Evolutionary conservation across 2,113 vertebrate species (phyloP), one percentile per base, ranked within the genome.

Genomic region (Redunca redunca): DNA sequence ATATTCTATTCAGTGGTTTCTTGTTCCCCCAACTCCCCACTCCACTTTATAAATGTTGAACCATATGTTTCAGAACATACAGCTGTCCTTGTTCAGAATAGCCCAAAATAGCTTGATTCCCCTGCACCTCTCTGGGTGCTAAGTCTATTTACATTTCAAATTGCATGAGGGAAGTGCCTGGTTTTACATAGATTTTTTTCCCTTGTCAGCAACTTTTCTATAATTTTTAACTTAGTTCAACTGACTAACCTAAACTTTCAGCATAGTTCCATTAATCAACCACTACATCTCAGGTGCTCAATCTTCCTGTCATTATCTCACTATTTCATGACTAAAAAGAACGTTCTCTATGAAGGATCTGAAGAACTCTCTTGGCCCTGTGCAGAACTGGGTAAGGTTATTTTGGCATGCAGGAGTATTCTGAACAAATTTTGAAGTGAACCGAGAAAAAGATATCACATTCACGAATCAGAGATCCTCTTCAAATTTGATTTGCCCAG

Each of bases 131-230:
- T 95, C 95, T 95, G 97, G 95, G 95, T 98, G 97, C 97, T 98
- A 98, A 98, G 71, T 98, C 97, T 98, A 98, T 99, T 99, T 98
- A 98, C 98, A 98, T 98, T 99, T 99, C 98, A 98, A 98, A 98
- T 94, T 97, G 94, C 91, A 88, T 98, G 98, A 92, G 91, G 97
- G 95, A 99, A 98, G 98, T 97, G 97, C 94, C 97, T 98, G 95
- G 86, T 96, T 98, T 99, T 98, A 92, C 78, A 97, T 88, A 97
- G 94, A 52, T 92, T 83, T 83, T 95, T 95, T 89, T 95, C 97
- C n/a, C 50, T 89, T 98, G 98, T 98, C 97, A 98, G 97, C 98
- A 98, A 97, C 94, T 98, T 97, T 98, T 98, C 97, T 98, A 81
- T 96, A 98, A 97, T 71, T 92, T 98, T 98, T 98, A 98, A 98